Evolutionary conservation across 1,140 invertebrate genomes (phyloP).

Genomic region (Eubasilissa regina): DNA sequence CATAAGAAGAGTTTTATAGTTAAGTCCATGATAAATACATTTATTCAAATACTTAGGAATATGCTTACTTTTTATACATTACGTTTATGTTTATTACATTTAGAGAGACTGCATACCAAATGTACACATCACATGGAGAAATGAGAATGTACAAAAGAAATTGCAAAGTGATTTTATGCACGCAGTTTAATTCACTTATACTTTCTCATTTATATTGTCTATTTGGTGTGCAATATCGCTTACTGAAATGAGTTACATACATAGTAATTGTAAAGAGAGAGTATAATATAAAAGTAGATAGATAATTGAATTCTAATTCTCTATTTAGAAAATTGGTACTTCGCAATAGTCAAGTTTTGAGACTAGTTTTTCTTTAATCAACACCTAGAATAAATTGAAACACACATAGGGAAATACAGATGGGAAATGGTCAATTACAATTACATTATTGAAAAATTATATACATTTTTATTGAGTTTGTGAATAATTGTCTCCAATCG

Average conservation of each 20-base stretch:
- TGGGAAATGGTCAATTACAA: slow-evolving; percentile 40
- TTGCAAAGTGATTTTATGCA: too few species aligned
- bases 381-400: slow-evolving; percentile 56
- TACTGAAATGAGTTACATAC: slow-evolving; percentile 4
- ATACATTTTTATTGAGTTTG: too few species aligned
- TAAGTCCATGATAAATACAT: too few species aligned
- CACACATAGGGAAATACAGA: slow-evolving; percentile 48
- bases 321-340: slow-evolving; percentile 60
- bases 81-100: too few species aligned
- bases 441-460: neutral
- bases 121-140: too few species aligned
- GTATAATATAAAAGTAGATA: slow-evolving; percentile 33
- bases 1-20: too few species aligned
- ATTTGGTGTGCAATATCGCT: neutral
- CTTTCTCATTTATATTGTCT: too few species aligned
- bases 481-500: neutral
- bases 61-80: too few species aligned
- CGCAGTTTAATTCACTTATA: too few species aligned
- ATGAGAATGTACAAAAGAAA: too few species aligned
- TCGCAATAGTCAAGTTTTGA: slow-evolving; percentile 48
- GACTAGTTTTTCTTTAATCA: slow-evolving; percentile 22
- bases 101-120: too few species aligned
- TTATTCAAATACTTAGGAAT: too few species aligned
- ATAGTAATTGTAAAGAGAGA: slow-evolving; percentile 29
- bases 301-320: slow-evolving; percentile 47